These are phyloP conservation scores for Napeogenes inachia DNA, from an alignment of 2,888 invertebrate species.

Conservation along the genomic window DNA sequence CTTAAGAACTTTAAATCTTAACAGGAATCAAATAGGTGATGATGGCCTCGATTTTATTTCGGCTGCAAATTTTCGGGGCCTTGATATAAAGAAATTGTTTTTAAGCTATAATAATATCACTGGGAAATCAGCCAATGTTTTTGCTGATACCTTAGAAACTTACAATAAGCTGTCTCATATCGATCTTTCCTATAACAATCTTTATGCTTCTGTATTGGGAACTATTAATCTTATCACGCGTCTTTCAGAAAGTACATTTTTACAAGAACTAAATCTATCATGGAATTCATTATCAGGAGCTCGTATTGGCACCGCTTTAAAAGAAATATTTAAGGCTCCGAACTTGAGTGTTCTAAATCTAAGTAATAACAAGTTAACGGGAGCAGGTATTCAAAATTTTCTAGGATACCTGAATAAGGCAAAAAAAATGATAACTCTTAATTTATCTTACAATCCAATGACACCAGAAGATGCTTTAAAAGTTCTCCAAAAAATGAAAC, in stretches of 20 bases:
- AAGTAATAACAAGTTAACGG: conserved; percentile 49
- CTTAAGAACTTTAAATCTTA: conserved; percentile 45
- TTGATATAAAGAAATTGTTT: conserved; percentile 43
- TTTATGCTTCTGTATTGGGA: conserved; percentile 39
- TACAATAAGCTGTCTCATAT: conserved; percentile 46
- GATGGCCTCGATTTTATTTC: conserved; percentile 43
- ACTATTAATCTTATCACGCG: conserved; percentile 38
- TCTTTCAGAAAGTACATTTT: conserved; percentile 41
- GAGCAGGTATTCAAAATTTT: conserved; percentile 40
- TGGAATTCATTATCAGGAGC: conserved; percentile 50
- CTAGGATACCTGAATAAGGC: conserved; percentile 37
- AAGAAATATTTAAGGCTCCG: conserved; percentile 38
- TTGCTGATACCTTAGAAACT: conserved; percentile 48
- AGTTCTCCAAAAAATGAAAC: conserved; percentile 42
- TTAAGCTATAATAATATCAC: conserved; percentile 51
- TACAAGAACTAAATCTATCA: conserved; percentile 50
- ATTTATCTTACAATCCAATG: conserved; percentile 56
- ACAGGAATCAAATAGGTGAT: conserved; percentile 49
- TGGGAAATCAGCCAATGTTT: conserved; percentile 38
- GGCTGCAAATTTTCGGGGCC: conserved; percentile 39
- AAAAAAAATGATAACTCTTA: conserved; percentile 43
- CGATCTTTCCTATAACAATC: conserved; percentile 58
- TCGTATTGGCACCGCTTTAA: conserved; percentile 43
- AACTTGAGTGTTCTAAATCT: conserved; percentile 43
- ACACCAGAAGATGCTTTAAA: conserved; percentile 43